These are phyloP conservation scores for Dallia pectoralis DNA, from an alignment of 2,797 vertebrate species.

Conservation along the genomic window DNA sequence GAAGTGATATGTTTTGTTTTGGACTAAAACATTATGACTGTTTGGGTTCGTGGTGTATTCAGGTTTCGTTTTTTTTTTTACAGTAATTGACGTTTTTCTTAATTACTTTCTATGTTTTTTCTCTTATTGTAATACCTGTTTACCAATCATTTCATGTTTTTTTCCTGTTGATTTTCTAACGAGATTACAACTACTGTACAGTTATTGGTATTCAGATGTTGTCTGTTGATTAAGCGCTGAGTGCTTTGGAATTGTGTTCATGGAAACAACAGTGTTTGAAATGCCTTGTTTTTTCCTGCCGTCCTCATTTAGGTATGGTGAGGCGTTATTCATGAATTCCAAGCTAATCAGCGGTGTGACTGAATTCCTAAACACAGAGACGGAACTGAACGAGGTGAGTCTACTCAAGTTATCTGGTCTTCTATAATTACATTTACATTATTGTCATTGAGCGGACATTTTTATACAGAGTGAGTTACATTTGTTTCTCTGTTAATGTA, in stretches of 20 bases:
- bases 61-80: too few species aligned
- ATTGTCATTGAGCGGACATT: too few species aligned
- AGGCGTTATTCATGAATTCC: constrained; percentile 97
- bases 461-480: too few species aligned
- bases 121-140: too few species aligned
- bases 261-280: not conserved
- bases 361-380: constrained; percentile 94
- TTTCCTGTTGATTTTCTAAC: not conserved
- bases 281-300: constrained; percentile 4
- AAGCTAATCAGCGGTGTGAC: constrained; percentile 96
- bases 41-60: too few species aligned
- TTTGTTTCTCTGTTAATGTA: too few species aligned
- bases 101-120: too few species aligned
- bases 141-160: not conserved
- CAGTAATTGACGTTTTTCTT: too few species aligned
- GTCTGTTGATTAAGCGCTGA: not conserved
- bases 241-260: not conserved
- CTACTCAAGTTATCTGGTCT: not conserved
- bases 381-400: constrained; percentile 89
- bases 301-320: constrained; percentile 82
- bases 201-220: not conserved
- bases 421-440: not conserved
- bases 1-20: too few species aligned
- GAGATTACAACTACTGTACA: not conserved
- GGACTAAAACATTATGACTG: too few species aligned